Base-by-base conservation (phyloP, 2,888 invertebrate genomes). In the Hydrotaea cyrtoneurina region DNA sequence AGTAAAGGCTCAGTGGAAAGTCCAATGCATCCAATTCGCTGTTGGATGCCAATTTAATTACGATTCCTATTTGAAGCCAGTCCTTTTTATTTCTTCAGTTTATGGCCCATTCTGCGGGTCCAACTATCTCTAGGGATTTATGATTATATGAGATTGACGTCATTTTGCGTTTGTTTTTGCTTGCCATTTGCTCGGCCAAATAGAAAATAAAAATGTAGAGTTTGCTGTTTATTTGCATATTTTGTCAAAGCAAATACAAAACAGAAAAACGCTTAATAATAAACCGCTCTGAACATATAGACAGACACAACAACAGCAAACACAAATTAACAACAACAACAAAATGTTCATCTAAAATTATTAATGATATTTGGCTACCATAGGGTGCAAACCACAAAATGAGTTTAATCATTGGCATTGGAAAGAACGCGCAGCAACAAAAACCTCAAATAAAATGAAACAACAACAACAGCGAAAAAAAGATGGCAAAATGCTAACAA, bases 91-190 rank as follows among this genome's bases (percentile, higher is more conserved):
- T 31, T 31, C 2, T 31, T 31, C 31, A 31, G 7, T 31, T 31
- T 31, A 31, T 31, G 31, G 31, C 7, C 31, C 7, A 31, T 31
- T n/a, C n/a, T n/a, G n/a, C n/a, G n/a, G n/a, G n/a, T n/a, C 4
- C 2, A 23, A 57, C 23, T 53, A 57, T 57, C 23, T 57, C 21
- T 57, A 57, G 57, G 23, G 21, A 57, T 23, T 57, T 23, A 57
- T 57, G 57, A 57, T 57, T 57, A 13, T 57, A 57, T 57, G 21
- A 57, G 57, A 89, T 89, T 89, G 89, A 89, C 89, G 89, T 89
- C 89, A 89, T 86, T 79, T 86, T 83, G 43, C 17, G n/a, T n/a
- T 2, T 8, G 17, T 31, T 72, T 19, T 55, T 31, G 1, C 36
- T 39, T 39, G 2, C 7, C 7, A 31, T 39, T 23, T 73, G 11